Evolutionary conservation across 2,888 invertebrate species (phyloP).

Genomic region (Helobdella robusta): DNA sequence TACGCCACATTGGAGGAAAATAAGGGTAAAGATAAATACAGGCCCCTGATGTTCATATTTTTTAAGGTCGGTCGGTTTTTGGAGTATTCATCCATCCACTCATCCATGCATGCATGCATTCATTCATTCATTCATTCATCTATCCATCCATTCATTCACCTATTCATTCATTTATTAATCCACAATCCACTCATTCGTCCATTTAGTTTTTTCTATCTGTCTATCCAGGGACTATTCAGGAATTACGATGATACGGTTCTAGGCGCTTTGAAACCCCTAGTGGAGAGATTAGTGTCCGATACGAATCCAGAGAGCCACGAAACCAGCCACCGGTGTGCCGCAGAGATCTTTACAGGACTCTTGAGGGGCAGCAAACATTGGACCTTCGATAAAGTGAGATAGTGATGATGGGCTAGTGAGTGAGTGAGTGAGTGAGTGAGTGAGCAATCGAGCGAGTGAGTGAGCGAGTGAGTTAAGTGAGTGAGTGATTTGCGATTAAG

Average conservation of each 20-base stretch:
- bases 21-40: constrained; percentile 74
- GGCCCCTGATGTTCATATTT: constrained; percentile 59
- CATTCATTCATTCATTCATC: no score
- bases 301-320: constrained; percentile 59
- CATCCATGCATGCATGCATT: no score
- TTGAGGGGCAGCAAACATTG: constrained; percentile 75
- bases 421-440: not conserved
- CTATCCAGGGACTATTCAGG: constrained; percentile 59
- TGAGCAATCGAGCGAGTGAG: no score
- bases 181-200: no score
- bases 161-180: no score
- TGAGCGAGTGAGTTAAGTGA: no score
- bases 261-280: constrained; percentile 58
- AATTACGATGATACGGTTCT: constrained; percentile 65
- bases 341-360: constrained; percentile 69
- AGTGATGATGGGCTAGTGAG: no score
- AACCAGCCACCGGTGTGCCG: constrained; percentile 69
- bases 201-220: no score
- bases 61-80: constrained; percentile 58
- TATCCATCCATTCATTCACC: no score
- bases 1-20: constrained; percentile 74
- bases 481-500: not conserved
- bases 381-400: constrained; percentile 56
- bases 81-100: not conserved
- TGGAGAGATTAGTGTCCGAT: constrained; percentile 58